Evolutionary conservation across 2,888 invertebrate species (phyloP).

Genomic region (Xanthia icteritia): DNA sequence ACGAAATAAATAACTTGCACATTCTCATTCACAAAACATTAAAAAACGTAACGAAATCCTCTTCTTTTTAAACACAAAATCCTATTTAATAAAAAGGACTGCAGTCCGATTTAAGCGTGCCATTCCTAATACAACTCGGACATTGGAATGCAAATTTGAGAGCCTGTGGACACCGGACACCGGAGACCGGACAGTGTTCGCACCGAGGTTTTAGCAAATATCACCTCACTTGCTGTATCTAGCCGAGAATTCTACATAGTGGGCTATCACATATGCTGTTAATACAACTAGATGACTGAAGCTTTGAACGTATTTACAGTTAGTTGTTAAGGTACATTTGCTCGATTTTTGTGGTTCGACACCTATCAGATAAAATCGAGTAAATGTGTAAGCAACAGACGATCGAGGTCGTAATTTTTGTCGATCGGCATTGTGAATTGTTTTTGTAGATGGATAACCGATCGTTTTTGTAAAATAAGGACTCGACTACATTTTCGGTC

Average conservation of each 20-base stretch:
- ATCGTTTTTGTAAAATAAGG: background rate
- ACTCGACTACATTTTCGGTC: background rate
- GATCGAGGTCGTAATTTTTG: background rate
- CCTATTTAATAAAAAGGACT: constrained; percentile 29
- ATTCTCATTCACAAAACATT: background rate
- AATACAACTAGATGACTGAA: constrained; percentile 1
- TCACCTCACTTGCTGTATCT: constrained; percentile 27
- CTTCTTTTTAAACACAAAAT: constrained; percentile 29
- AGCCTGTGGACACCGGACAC: constrained; percentile 1
- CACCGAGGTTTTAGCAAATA: constrained; percentile 48
- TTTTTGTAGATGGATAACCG: no score
- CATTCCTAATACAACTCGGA: constrained; percentile 44
- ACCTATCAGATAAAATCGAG: background rate
- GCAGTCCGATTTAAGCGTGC: constrained; percentile 21
- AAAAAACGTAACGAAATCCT: constrained; percentile 3
- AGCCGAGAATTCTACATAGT: background rate
- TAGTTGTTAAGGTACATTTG: no score
- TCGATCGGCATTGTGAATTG: background rate
- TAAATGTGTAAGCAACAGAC: background rate
- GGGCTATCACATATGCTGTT: constrained; percentile 27
- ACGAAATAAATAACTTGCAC: background rate
- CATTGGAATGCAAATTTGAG: constrained; percentile 51
- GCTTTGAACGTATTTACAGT: background rate
- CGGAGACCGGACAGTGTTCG: constrained; percentile 23
- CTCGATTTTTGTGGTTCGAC: background rate